A percentile compares a stretch with the other conserved stretches of the same genome.
phyloP scores from a whole-genome alignment of 2,888 invertebrate species.

The Cosmia trapezina region DNA sequence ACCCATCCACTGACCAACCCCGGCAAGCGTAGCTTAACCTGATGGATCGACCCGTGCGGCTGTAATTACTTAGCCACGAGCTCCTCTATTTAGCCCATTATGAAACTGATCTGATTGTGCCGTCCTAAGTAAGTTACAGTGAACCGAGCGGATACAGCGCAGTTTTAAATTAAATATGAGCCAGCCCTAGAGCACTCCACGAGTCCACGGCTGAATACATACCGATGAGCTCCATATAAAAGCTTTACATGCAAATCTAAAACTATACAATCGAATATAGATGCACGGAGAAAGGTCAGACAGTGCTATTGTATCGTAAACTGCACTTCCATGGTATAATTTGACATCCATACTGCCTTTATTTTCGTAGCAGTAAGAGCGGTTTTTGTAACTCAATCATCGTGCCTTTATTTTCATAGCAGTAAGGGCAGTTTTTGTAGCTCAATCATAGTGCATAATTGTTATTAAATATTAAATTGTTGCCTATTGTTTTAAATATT shows the following conservation, averaged over 20 bases:
- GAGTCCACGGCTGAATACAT: slow-evolving; percentile 51
- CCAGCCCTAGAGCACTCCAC: slow-evolving; percentile 43
- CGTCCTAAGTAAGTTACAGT: slow-evolving; percentile 36
- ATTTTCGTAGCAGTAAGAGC: neutral
- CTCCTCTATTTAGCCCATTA: too few species aligned
- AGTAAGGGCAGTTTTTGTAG: neutral
- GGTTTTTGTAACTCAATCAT: neutral
- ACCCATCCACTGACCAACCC: too few species aligned
- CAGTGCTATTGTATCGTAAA: slow-evolving; percentile 17
- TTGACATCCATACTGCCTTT: neutral
- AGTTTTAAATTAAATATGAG: slow-evolving; percentile 60
- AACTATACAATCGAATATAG: slow-evolving; percentile 48
- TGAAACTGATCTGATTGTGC: slow-evolving; percentile 31
- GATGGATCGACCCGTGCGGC: too few species aligned
- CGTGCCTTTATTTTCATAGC: neutral
- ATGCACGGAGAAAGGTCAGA: slow-evolving; percentile 34
- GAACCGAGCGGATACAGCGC: slow-evolving; percentile 19
- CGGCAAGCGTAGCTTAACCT: too few species aligned
- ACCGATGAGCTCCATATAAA: slow-evolving; percentile 54
- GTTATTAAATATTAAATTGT: too few species aligned
- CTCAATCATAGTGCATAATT: too few species aligned
- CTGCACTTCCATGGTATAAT: neutral
- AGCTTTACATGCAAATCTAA: slow-evolving; percentile 57
- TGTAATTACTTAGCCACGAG: too few species aligned
- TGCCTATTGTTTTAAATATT: too few species aligned